These are phyloP conservation scores for Catotricha subobsoleta DNA, from an alignment of 2,888 invertebrate species.

Conservation along the genomic window DNA sequence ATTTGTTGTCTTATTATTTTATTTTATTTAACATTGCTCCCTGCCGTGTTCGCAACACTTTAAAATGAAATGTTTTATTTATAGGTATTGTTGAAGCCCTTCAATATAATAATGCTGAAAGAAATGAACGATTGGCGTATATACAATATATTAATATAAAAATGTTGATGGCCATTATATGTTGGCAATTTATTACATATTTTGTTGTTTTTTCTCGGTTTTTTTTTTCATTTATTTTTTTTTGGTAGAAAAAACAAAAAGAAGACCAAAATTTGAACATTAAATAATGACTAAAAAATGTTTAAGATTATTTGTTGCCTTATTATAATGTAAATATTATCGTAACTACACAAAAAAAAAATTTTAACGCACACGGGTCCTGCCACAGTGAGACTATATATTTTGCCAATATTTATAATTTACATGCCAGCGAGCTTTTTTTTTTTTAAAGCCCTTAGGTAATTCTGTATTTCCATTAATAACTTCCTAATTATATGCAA, in stretches of 20 bases:
- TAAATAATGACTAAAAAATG: neutral
- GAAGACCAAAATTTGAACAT: neutral
- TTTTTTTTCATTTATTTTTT: too few relatives aligned
- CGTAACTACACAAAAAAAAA: neutral
- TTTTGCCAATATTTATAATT: too few relatives aligned
- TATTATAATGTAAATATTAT: neutral
- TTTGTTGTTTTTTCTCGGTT: too few relatives aligned
- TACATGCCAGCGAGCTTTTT: too few relatives aligned
- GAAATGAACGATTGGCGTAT: too few relatives aligned
- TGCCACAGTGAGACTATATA: too few relatives aligned
- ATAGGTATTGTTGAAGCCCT: conserved; percentile 17
- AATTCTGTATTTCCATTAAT: too few relatives aligned
- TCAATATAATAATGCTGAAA: neutral
- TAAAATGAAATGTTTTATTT: conserved; percentile 19
- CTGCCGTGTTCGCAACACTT: conserved; percentile 17
- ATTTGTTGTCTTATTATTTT: neutral
- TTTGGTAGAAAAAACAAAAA: too few relatives aligned
- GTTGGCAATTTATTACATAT: neutral
- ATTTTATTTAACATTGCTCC: conserved; percentile 9
- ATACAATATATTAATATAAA: neutral
- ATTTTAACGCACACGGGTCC: too few relatives aligned
- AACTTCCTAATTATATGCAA: too few relatives aligned
- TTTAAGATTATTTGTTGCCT: neutral
- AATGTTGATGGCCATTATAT: neutral
- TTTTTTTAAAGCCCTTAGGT: too few relatives aligned